Percentiles rank a stretch among this genome's conserved stretches.
phyloP scores from a whole-genome alignment of 2,797 vertebrate species.

The Loriculus beryllinus region DNA sequence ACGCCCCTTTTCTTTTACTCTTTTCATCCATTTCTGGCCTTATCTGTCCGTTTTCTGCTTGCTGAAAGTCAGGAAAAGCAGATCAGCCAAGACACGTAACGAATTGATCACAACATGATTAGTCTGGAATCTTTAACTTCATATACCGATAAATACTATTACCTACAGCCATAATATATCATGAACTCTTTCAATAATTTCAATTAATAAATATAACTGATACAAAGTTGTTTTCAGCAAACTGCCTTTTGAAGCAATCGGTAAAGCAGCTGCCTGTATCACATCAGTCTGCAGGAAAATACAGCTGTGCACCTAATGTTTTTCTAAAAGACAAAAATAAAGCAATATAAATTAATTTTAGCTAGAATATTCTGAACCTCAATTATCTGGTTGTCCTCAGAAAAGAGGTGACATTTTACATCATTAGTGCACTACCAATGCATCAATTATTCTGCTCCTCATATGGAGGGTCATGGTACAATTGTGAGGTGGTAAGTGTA shows the following conservation, averaged over 20 bases:
- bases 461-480: background rate
- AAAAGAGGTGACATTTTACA: background rate
- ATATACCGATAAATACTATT: background rate
- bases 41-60: background rate
- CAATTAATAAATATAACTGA: background rate
- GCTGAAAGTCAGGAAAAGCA: background rate
- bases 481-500: background rate
- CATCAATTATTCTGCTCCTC: background rate
- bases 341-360: background rate
- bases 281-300: background rate
- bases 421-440: background rate
- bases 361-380: background rate
- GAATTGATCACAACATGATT: background rate
- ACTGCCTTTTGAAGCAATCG: background rate
- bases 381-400: background rate
- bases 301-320: background rate
- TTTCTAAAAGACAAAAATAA: background rate
- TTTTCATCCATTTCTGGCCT: background rate
- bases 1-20: rapidly evolving
- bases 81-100: background rate
- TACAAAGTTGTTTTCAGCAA: background rate
- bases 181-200: background rate
- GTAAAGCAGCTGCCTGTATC: background rate
- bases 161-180: background rate
- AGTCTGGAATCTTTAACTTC: background rate